Evolutionary conservation across 2,797 vertebrate genomes (phyloP), one percentile per base, ranked within the genome.

Genomic region (Knipowitschia caucasica): DNA sequence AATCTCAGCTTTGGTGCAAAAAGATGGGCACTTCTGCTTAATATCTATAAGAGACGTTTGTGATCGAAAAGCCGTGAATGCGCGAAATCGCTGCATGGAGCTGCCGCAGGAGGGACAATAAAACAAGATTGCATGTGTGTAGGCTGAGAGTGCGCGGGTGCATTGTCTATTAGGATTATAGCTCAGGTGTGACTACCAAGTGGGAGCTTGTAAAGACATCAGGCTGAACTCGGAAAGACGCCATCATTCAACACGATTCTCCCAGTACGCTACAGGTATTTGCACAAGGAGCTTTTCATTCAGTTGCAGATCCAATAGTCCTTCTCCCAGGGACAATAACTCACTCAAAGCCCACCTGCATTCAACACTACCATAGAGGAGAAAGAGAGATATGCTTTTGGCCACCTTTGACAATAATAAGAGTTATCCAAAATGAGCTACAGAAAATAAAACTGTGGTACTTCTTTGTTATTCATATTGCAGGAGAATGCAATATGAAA

Each of bases 1-100:
- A 71, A 73, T 77, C 75, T 74, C 50, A n/a, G 43, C 2, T 21
- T 50, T 34, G 43, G 56, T 59, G 71, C 65, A 78, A 71, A 73
- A 77, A 81, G 24, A 50, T 60, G 11, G 33, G 47, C 44, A 50
- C 62, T 68, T 49, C 43, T 53, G 59, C 23, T 69, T 53, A 18
- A 25, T 36, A 55, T 26, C 18, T 5, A 8, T 45, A 51, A 67
- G 62, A 73, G 66, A 53, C n/a, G 14, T 14, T 50, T 12, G 4
- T 54, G 67, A 83, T 64, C 64, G 61, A 80, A 75, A n/a, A 69
- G 63, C 23, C 42, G 35, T 18, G 50, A 23, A 35, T 44, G 50
- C 25, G 26, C 52, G 56, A 27, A 11, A 18, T 31, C 40, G 23
- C 17, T 53, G 14, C 10, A 64, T 49, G 50, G 39, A 55, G 57